Percentiles rank a stretch among this genome's conserved stretches.
phyloP scores from a whole-genome alignment of 92 coral and sea anemone species.

The Epizoanthus illoricatus region DNA sequence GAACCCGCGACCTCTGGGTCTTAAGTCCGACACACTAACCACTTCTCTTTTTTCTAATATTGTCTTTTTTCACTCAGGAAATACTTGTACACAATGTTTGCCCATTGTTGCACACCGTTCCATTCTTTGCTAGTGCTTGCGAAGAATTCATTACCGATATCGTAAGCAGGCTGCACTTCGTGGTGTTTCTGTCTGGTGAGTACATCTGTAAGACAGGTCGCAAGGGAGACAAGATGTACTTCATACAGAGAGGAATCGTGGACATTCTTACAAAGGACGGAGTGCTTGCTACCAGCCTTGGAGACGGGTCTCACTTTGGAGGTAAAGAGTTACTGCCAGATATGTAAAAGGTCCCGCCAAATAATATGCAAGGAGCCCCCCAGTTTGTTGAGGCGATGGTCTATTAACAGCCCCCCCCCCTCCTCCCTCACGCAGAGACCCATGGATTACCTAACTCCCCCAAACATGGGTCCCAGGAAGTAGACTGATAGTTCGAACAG shows the following conservation, averaged over 20 bases:
- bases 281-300: constrained; percentile 87
- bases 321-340: constrained; percentile 51
- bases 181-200: constrained; percentile 95
- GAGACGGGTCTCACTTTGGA: constrained; percentile 98
- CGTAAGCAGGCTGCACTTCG: constrained; percentile 75
- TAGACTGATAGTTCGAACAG: too few species aligned
- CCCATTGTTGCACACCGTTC: constrained; percentile 78
- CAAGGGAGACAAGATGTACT: constrained; percentile 92
- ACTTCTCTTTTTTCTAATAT: background rate
- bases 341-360: too few species aligned
- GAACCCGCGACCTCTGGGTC: too few species aligned
- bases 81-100: constrained; percentile 84
- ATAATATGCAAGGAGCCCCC: too few species aligned
- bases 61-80: constrained; percentile 53
- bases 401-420: too few species aligned
- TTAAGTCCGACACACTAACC: too few species aligned
- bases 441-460: too few species aligned
- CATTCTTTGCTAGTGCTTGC: constrained; percentile 75
- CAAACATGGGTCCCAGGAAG: too few species aligned
- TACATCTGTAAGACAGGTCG: constrained; percentile 84
- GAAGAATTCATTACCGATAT: constrained; percentile 65
- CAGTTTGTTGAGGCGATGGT: too few species aligned
- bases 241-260: constrained; percentile 95
- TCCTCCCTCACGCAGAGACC: too few species aligned
- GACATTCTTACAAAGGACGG: constrained; percentile 87